Base-by-base conservation (phyloP, 1,140 invertebrate species). In the Bradynema listronoti region DNA sequence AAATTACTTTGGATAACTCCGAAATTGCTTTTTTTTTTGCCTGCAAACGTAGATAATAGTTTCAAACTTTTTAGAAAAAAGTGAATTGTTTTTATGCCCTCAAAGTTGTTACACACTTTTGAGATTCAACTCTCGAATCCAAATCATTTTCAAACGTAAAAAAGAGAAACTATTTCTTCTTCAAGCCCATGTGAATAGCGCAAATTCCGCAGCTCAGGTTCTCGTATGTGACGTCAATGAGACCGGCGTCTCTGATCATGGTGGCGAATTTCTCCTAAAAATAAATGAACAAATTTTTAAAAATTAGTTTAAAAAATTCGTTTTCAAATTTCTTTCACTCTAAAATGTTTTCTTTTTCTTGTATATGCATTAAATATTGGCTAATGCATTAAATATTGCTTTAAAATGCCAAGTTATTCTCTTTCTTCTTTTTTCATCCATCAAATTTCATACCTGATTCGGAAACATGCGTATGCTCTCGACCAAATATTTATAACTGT, bases 381-480 rank as follows among this genome's bases (percentile, higher is more conserved):
- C n/a, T n/a, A n/a, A n/a, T n/a, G n/a, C n/a, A n/a, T n/a, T n/a
- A n/a, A n/a, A n/a, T n/a, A n/a, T n/a, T n/a, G n/a, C n/a, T n/a
- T n/a, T n/a, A n/a, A n/a, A n/a, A n/a, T n/a, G n/a, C n/a, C n/a
- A n/a, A n/a, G n/a, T n/a, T n/a, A n/a, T n/a, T n/a, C n/a, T n/a
- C n/a, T n/a, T n/a, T n/a, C n/a, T n/a, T n/a, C n/a, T n/a, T n/a
- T n/a, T n/a, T n/a, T n/a, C n/a, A n/a, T n/a, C n/a, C n/a, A n/a
- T n/a, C n/a, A n/a, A n/a, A n/a, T 59, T 32, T 16, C 25, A n/a
- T 71, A 87, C 87, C 83, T 90, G 88, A 72, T 88, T 85, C n/a
- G 93, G 94, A 81, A 99, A 98, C 73, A 88, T 86, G 54, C 92
- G 81, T 62, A 99, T 99, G 81, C 92, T 97, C 80, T 98, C 92